Conservation (phyloP, 2,113 vertebrate species). For the Spea multiplicata region DNA sequence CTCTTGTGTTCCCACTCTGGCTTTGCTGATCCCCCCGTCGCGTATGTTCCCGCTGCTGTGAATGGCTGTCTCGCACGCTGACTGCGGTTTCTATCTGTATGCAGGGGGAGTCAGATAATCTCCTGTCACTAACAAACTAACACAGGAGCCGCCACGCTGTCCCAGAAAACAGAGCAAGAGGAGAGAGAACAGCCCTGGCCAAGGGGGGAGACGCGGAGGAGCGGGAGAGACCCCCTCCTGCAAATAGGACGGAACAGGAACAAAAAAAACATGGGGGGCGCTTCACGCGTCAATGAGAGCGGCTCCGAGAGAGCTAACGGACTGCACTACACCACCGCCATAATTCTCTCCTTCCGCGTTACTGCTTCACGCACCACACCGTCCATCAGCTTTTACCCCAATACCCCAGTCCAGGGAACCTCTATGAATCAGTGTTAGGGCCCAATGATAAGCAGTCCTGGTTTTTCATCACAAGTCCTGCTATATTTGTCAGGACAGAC, state of each 20-base stretch:
- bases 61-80: conserved; percentile 75
- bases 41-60: conserved; percentile 52
- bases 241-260: conserved; percentile 26
- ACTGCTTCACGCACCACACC: too few relatives aligned
- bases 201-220: conserved; percentile 35
- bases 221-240: conserved; percentile 35
- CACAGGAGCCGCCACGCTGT: conserved; percentile 41
- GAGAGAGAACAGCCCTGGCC: conserved; percentile 30
- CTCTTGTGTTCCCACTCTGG: neutral
- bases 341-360: too few relatives aligned
- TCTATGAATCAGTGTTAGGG: too few relatives aligned
- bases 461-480: too few relatives aligned
- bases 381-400: too few relatives aligned
- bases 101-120: conserved; percentile 79
- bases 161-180: conserved; percentile 26
- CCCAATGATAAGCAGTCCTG: too few relatives aligned
- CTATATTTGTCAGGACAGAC: too few relatives aligned
- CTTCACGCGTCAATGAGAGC: conserved; percentile 12
- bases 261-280: neutral
- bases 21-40: conserved; percentile 20
- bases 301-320: conserved; percentile 24
- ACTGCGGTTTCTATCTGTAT: conserved; percentile 82
- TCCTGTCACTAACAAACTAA: conserved; percentile 50
- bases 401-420: too few relatives aligned
- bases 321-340: conserved; percentile 7